Conservation (phyloP, 2,888 invertebrate genomes). For the Idaea biselata region DNA sequence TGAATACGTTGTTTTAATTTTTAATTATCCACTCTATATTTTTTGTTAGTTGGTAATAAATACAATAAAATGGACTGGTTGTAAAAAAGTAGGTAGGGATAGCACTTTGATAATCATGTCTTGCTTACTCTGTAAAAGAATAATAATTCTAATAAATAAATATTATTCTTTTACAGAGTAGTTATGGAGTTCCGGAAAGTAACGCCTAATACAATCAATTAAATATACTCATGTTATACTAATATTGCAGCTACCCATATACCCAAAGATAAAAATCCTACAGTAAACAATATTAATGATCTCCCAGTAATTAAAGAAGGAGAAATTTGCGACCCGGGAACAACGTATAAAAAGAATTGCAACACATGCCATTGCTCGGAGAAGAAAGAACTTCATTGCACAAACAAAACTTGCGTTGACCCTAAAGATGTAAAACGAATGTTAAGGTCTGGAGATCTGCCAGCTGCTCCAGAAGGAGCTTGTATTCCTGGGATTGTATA, state of each 20-base stretch:
- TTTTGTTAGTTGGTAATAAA: not conserved
- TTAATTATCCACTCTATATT: not conserved
- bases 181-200: no score
- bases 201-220: not conserved
- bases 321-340: constrained; percentile 44
- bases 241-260: not conserved
- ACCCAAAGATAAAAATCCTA: constrained; percentile 12
- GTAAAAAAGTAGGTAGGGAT: not conserved
- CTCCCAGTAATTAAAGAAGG: constrained; percentile 48
- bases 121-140: no score
- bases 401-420: constrained; percentile 55
- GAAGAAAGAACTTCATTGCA: constrained; percentile 51
- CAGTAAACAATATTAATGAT: constrained; percentile 10
- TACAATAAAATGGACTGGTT: not conserved
- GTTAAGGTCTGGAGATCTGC: constrained; percentile 12
- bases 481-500: constrained; percentile 56
- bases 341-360: constrained; percentile 52
- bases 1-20: not conserved
- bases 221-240: not conserved
- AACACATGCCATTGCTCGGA: constrained; percentile 57
- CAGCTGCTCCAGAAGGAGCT: constrained; percentile 22
- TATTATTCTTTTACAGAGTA: no score
- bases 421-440: constrained; percentile 4
- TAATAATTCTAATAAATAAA: no score
- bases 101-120: not conserved